These are phyloP conservation scores for Varanus komodoensis DNA, from an alignment of 2,113 vertebrate species.

Conservation along the genomic window DNA sequence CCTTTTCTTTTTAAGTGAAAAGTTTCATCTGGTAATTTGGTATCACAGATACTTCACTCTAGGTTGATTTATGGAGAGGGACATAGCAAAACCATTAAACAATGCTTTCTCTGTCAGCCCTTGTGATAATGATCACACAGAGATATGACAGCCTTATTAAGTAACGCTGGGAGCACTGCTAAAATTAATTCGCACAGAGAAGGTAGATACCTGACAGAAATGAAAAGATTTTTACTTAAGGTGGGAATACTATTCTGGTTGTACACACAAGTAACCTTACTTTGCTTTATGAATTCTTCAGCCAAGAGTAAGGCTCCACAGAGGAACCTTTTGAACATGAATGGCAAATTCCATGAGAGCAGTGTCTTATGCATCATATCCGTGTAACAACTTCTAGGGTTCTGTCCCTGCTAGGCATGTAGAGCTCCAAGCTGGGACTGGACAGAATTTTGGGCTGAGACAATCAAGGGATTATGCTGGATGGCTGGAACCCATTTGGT, in stretches of 20 bases:
- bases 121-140: background rate
- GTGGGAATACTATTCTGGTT: background rate
- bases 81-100: background rate
- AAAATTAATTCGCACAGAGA: background rate
- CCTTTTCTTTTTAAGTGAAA: background rate
- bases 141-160: background rate
- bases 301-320: background rate
- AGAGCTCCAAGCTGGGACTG: background rate
- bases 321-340: background rate
- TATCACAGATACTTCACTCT: background rate
- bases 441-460: background rate
- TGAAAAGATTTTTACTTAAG: background rate
- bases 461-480: background rate
- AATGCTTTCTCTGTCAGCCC: background rate
- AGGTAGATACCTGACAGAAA: background rate
- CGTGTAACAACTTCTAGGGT: background rate
- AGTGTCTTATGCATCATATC: background rate
- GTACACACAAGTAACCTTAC: background rate
- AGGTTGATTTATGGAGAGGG: background rate
- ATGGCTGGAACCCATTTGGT: background rate
- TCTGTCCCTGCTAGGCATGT: background rate
- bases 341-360: background rate
- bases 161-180: background rate
- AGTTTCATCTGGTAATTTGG: background rate
- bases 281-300: background rate